Evolutionary conservation across 1,140 invertebrate genomes (phyloP).

Genomic region (Drosophila leontia): DNA sequence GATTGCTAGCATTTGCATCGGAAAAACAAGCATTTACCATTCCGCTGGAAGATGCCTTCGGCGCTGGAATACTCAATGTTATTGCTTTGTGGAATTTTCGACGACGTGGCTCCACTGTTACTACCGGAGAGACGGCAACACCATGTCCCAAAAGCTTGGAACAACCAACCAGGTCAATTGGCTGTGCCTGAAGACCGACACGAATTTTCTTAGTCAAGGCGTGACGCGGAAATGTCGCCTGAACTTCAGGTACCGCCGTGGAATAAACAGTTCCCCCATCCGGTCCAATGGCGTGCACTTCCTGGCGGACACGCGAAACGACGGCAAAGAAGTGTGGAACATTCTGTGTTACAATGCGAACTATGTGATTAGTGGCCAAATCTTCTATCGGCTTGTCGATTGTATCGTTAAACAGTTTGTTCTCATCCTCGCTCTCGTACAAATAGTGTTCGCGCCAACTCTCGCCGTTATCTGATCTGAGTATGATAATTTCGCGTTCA

Average conservation of each 20-base stretch:
- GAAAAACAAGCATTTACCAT: slow-evolving; percentile 97
- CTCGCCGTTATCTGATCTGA: slow-evolving; percentile 98
- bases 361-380: slow-evolving; percentile 93
- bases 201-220: slow-evolving; percentile 99
- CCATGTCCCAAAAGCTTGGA: slow-evolving; percentile 98
- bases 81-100: slow-evolving; percentile 99
- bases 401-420: slow-evolving; percentile 89
- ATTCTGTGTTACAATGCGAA: slow-evolving; percentile 97
- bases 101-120: slow-evolving; percentile 98
- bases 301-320: slow-evolving; percentile 98
- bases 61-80: slow-evolving; percentile 98
- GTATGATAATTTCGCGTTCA: slow-evolving; percentile 98
- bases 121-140: slow-evolving; percentile 99
- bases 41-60: slow-evolving; percentile 95
- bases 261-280: slow-evolving; percentile 99
- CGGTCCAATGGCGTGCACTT: slow-evolving; percentile 98
- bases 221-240: slow-evolving; percentile 98
- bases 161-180: slow-evolving; percentile 97
- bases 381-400: slow-evolving; percentile 91
- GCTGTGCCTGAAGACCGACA: slow-evolving; percentile 99
- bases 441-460: slow-evolving; percentile 99
- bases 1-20: slow-evolving; percentile 85
- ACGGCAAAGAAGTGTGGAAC: slow-evolving; percentile 99
- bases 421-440: slow-evolving; percentile 97
- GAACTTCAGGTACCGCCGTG: slow-evolving; percentile 98